Base-by-base conservation (phyloP, 1,140 invertebrate species). In the Lamellibrachia luymesi region DNA sequence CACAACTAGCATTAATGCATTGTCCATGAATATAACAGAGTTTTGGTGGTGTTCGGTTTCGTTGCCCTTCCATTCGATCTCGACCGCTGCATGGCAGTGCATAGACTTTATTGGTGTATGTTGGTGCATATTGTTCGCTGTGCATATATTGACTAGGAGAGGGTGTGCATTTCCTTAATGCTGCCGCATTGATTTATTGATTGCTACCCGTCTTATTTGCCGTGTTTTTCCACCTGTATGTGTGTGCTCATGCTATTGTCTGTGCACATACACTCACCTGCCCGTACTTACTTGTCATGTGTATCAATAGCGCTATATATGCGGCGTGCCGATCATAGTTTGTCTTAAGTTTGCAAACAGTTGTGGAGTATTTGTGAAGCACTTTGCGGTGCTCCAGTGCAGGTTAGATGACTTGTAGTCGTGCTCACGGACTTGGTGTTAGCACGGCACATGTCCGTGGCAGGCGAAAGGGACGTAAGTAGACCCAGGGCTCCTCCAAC, bases 51-150 rank as follows among this genome's bases (percentile, higher is more conserved):
- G 25, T 80, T 80, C 13, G 4, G 64, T 80, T 80, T 80, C 64
- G 4, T 80, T 80, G 64, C 64, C 64, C 64, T 80, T 80, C 6
- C 64, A 80, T 80, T 80, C 64, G 17, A 80, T 80, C 64, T 80
- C 64, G 2, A 80, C 64, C 64, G 25, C 64, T 4, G 64, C 64
- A 80, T 80, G 13, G 25, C 64, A 80, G 25, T 80, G 64, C 64
- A 80, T 80, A 80, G 64, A 80, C 64, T 80, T 80, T 80, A 80
- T 80, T 80, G 64, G 64, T 80, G 64, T 80, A 80, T 80, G 64
- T 80, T 22, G 64, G 64, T 80, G 64, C 64, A 80, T 80, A 80
- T 80, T 80, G 64, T 80, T 80, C 64, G 64, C 64, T 80, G 64
- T 80, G 64, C 64, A 80, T 17, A 80, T 80, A 80, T 22, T 22